Base-by-base conservation (phyloP, 2,888 invertebrate species). In the Selenia dentaria region DNA sequence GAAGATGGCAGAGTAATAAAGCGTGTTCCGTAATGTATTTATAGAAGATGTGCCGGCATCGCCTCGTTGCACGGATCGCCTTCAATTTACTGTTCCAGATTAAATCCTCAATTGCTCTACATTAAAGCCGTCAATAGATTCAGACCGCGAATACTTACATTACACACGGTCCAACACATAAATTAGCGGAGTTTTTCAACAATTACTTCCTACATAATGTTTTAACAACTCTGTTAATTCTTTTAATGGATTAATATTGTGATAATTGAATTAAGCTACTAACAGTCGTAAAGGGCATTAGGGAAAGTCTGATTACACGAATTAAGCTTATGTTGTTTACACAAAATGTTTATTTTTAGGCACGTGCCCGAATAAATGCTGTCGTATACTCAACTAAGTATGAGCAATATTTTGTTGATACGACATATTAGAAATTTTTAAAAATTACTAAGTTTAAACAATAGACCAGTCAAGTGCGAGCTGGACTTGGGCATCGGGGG, bases 11-110 rank as follows among this genome's bases (percentile, higher is more conserved):
- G 71, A 88, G 88, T 88, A 86, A 87, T 86, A 88, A 88, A 86
- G 79, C 85, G 84, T 86, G 87, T 89, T 85, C 83, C 59, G 67
- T 88, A 89, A 88, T 86, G 84, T 87, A 83, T 87, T 87, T 89
- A 87, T 83, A 77, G 79, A 74, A 75, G 79, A 80, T 78, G 70
- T 77, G 71, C 76, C 71, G 72, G 67, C 74, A 71, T 66, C 67
- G 70, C 67, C 63, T 66, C 71, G 69, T 63, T 74, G 74, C 74
- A 68, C 66, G 68, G 77, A 77, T 83, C 78, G 75, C 72, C 79
- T 83, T 68, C 78, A 76, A 79, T 83, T 82, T 83, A 73, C 73
- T 73, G 68, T 67, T 69, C 57, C 58, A 70, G 75, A 79, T 83
- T 78, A 79, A 70, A 70, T 71, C 60, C 60, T 58, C 62, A 60